Conservation (phyloP, 2,113 vertebrate genomes). For the Galemys pyrenaicus region DNA sequence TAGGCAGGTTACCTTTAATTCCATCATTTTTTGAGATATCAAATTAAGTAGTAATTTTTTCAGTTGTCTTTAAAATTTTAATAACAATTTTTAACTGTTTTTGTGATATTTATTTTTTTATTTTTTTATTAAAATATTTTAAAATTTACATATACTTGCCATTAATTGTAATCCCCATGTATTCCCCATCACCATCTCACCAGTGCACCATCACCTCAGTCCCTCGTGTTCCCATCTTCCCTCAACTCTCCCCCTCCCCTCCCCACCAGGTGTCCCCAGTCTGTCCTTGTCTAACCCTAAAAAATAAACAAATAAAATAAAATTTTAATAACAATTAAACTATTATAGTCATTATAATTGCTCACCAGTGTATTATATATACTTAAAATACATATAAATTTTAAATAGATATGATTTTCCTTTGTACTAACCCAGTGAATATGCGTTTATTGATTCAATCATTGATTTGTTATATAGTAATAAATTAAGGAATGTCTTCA, state of each 20-base stretch:
- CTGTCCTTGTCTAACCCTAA: too few species aligned
- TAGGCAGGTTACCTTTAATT: neutral
- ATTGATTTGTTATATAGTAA: neutral
- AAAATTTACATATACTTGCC: too few species aligned
- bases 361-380: neutral
- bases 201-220: too few species aligned
- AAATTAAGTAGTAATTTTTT: neutral
- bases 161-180: too few species aligned
- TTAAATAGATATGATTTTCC: neutral
- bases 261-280: too few species aligned
- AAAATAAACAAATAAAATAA: neutral
- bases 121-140: too few species aligned
- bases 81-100: too few species aligned
- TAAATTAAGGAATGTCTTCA: neutral
- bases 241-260: too few species aligned
- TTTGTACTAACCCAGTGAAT: neutral
- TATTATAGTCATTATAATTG: neutral
- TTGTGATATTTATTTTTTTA: too few species aligned
- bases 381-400: neutral
- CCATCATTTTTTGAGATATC: neutral
- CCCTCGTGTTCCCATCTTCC: too few species aligned
- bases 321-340: slow-evolving; percentile 18
- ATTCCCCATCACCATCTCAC: too few species aligned
- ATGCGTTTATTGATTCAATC: neutral
- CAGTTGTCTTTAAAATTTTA: neutral